Evolutionary conservation across 2,888 invertebrate genomes (phyloP).

Genomic region (Ligdia adustata): DNA sequence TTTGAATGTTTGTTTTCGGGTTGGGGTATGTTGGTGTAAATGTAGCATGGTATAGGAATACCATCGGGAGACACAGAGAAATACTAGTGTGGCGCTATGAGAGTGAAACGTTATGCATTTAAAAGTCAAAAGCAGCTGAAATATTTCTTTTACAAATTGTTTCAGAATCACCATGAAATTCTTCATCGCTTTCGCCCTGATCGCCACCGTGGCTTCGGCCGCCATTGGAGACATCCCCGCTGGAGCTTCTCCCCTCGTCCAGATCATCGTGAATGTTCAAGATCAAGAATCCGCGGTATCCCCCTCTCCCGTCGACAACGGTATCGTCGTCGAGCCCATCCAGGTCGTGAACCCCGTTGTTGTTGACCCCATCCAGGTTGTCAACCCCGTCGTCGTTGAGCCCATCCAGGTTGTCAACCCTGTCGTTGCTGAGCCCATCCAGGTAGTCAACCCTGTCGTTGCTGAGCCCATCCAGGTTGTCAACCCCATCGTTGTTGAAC

Average conservation of each 20-base stretch:
- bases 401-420: constrained; percentile 24
- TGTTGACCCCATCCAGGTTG: constrained; percentile 29
- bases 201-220: constrained; percentile 62
- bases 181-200: constrained; percentile 58
- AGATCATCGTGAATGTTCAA: constrained; percentile 53
- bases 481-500: constrained; percentile 17
- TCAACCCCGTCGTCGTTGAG: constrained; percentile 19
- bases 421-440: constrained; percentile 20
- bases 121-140: too few species aligned
- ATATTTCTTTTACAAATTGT: too few species aligned
- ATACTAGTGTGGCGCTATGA: too few species aligned
- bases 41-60: too few species aligned
- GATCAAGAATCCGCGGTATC: too few species aligned
- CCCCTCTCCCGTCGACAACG: constrained; percentile 20
- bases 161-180: constrained; percentile 60
- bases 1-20: too few species aligned
- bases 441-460: constrained; percentile 30
- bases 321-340: constrained; percentile 22
- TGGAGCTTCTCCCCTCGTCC: constrained; percentile 42
- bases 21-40: too few species aligned
- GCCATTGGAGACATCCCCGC: constrained; percentile 34
- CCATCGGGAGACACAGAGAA: too few species aligned
- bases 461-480: constrained; percentile 25
- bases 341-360: too few species aligned
- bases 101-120: too few species aligned